A percentile compares a stretch with the other conserved stretches of the same genome.
These are phyloP conservation scores for Tortricodes alternella DNA, from an alignment of 2,888 invertebrate genomes.

Conservation along the genomic window DNA sequence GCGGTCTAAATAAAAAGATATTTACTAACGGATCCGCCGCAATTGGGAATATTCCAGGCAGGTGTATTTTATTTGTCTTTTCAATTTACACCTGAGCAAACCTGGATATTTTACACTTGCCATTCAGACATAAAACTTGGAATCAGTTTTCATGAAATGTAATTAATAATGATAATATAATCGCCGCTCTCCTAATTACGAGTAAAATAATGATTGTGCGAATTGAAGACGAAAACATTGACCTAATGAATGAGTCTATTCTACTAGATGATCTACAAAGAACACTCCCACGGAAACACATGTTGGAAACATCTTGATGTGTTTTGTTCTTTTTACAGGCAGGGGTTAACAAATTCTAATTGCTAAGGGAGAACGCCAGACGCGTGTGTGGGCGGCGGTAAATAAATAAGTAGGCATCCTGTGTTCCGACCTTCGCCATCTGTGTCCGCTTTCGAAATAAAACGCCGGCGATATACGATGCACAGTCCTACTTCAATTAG, in stretches of 20 bases:
- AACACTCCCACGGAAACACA: constrained; percentile 5
- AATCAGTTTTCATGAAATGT: no score
- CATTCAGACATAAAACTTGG: no score
- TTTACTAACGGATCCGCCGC: constrained; percentile 5
- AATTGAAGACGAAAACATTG: neutral
- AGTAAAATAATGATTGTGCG: no score
- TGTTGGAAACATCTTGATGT: constrained; percentile 31
- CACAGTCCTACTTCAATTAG: constrained; percentile 21
- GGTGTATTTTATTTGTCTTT: constrained; percentile 5
- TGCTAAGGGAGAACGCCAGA: constrained; percentile 46
- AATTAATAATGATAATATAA: no score
- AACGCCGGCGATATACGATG: constrained; percentile 40
- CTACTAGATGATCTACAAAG: neutral
- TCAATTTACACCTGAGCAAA: neutral
- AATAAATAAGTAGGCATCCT: constrained; percentile 71
- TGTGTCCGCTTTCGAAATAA: constrained; percentile 71
- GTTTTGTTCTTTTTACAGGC: constrained; percentile 36
- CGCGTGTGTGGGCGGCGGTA: constrained; percentile 59
- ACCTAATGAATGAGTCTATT: neutral
- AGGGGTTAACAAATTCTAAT: constrained; percentile 35
- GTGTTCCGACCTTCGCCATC: constrained; percentile 70
- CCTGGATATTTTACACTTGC: neutral
- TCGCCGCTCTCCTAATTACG: no score
- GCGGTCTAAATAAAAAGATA: constrained; percentile 2
- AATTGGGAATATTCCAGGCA: constrained; percentile 4